Percentiles rank a stretch among this genome's conserved stretches.
phyloP scores from a whole-genome alignment of 2,113 vertebrate genomes.

The Apus apus region DNA sequence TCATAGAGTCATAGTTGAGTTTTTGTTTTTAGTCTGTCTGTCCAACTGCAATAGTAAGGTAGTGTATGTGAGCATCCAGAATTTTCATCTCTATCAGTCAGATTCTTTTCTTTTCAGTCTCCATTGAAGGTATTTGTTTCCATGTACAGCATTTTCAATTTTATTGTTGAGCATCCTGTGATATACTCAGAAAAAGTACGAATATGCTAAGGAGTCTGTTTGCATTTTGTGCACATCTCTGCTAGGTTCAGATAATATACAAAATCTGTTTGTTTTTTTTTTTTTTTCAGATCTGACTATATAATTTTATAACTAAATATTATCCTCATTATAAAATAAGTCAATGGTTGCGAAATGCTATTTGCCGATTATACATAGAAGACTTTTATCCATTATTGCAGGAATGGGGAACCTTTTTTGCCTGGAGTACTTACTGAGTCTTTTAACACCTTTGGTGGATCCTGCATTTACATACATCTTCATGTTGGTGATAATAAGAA shows the following conservation, averaged over 20 bases:
- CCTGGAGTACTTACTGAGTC: conserved; percentile 24
- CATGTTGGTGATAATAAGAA: not conserved
- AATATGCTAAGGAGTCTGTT: not conserved
- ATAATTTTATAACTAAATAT: not conserved
- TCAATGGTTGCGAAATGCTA: not conserved
- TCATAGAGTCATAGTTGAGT: conserved; percentile 10
- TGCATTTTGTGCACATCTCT: not conserved
- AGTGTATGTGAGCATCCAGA: not conserved
- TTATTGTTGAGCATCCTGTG: not conserved
- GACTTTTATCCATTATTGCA: conserved; percentile 11
- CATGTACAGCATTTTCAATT: not conserved
- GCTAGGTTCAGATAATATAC: not conserved
- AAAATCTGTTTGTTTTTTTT: not conserved
- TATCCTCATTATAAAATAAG: not conserved
- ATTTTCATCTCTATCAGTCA: not conserved
- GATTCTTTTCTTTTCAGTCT: not conserved
- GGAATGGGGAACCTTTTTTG: conserved; percentile 43
- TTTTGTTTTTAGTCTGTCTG: not conserved
- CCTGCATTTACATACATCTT: conserved; percentile 61
- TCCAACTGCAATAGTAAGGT: not conserved
- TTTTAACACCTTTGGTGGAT: conserved; percentile 32
- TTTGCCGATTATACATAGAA: not conserved
- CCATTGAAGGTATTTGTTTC: conserved; percentile 5
- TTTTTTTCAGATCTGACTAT: not conserved
- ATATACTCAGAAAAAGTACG: not conserved